phyloP scores from a whole-genome alignment of 2,113 vertebrate species.

The Oreochromis tanganicae region DNA sequence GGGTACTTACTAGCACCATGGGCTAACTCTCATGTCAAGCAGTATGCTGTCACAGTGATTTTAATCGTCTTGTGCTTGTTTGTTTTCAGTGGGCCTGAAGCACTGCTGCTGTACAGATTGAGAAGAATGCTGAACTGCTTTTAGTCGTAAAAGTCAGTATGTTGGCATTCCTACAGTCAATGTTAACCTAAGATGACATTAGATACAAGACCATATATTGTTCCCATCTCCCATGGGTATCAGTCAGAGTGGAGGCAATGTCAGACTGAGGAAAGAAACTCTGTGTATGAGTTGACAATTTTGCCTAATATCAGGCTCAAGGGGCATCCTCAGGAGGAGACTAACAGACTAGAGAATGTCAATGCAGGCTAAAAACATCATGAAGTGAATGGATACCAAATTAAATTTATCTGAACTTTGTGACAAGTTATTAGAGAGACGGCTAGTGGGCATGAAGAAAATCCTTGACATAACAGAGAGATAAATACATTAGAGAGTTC shows the following conservation, averaged over 20 bases:
- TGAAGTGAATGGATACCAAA: not conserved
- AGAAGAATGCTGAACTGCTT: not conserved
- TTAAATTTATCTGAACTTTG: not conserved
- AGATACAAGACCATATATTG: not conserved
- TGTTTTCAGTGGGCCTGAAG: not conserved
- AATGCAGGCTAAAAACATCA: not conserved
- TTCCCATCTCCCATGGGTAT: not conserved
- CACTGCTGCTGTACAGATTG: not conserved
- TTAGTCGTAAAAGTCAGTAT: not conserved
- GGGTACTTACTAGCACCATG: not conserved
- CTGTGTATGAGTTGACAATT: not conserved
- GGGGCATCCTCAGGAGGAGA: not conserved
- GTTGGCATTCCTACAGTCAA: not conserved
- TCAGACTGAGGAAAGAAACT: not conserved
- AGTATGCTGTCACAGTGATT: not conserved
- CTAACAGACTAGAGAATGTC: not conserved
- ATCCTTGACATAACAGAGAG: fast-evolving
- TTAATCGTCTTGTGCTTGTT: not conserved
- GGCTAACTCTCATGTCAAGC: not conserved
- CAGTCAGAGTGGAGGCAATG: not conserved
- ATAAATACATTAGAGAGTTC: not conserved
- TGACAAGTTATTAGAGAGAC: not conserved
- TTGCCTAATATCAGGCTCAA: not conserved
- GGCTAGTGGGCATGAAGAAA: not conserved
- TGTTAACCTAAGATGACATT: not conserved